These are phyloP conservation scores for Omphaloscelis lunosa DNA, from an alignment of 2,888 invertebrate species.

Conservation along the genomic window DNA sequence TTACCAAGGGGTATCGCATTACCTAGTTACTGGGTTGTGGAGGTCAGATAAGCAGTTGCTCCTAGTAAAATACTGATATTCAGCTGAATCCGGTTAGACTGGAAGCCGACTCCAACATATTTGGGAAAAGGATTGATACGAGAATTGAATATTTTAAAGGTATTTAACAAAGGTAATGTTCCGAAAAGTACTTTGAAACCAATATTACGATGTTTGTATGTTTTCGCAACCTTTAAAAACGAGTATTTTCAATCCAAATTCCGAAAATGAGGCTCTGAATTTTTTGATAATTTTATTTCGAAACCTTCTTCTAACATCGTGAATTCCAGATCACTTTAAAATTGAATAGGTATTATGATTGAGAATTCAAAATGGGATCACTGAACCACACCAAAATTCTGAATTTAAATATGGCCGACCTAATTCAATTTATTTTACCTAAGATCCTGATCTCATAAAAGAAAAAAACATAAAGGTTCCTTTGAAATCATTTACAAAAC, in stretches of 20 bases:
- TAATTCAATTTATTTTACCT: slow-evolving; percentile 42
- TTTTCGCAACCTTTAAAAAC: neutral
- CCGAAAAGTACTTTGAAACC: neutral
- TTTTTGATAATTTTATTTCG: neutral
- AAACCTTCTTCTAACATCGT: neutral
- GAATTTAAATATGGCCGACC: slow-evolving; percentile 26
- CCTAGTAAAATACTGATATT: too few species aligned
- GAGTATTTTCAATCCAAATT: neutral
- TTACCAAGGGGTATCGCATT: too few species aligned
- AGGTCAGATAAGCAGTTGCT: too few species aligned
- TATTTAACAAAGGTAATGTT: neutral
- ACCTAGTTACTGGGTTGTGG: too few species aligned
- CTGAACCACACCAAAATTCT: slow-evolving; percentile 2
- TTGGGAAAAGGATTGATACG: too few species aligned
- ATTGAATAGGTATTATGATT: neutral
- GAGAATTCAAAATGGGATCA: neutral
- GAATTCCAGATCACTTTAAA: too few species aligned
- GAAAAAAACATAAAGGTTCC: slow-evolving; percentile 42
- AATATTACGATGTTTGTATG: neutral
- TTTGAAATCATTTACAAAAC: slow-evolving; percentile 59
- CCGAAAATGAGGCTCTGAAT: neutral
- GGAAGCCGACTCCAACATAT: too few species aligned
- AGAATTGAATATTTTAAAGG: neutral
- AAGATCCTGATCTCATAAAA: slow-evolving; percentile 39
- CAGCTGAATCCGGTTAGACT: too few species aligned